Conservation (phyloP, 1,140 invertebrate genomes). For the Neodiprion fabricii region DNA sequence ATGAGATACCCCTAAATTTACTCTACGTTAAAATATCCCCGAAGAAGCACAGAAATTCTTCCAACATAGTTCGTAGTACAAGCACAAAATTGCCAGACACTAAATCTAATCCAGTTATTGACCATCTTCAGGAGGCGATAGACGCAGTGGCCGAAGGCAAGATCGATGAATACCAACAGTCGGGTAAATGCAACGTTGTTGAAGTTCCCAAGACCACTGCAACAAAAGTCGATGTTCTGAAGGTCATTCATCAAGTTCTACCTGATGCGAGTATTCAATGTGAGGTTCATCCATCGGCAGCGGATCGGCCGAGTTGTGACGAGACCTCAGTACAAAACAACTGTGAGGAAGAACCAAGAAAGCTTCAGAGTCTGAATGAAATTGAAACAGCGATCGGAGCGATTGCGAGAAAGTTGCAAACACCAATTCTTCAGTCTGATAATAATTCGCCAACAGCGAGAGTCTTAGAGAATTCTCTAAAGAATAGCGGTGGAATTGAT, state of each 20-base stretch:
- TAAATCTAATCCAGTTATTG: slow-evolving; percentile 2
- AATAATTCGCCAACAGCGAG: no score
- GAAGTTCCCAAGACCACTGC: background rate
- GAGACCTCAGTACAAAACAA: no score
- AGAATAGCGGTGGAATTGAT: no score
- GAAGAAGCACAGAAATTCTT: slow-evolving; percentile 13
- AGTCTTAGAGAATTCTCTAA: no score
- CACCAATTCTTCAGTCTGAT: no score
- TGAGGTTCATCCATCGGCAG: background rate
- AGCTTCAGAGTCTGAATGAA: slow-evolving; percentile 23
- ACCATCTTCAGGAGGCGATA: slow-evolving; percentile 17
- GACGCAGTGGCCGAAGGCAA: slow-evolving; percentile 19
- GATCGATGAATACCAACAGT: background rate
- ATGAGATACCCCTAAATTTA: slow-evolving; percentile 28
- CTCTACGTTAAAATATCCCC: slow-evolving; percentile 30
- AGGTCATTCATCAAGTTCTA: no score
- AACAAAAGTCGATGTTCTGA: no score
- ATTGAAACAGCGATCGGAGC: no score
- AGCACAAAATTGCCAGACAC: background rate
- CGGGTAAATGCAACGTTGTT: background rate
- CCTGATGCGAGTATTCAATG: no score
- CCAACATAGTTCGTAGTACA: background rate
- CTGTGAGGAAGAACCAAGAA: slow-evolving; percentile 1
- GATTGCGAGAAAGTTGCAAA: no score
- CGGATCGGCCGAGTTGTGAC: background rate